A percentile compares a stretch with the other conserved stretches of the same genome.
Conservation (phyloP, 1,140 invertebrate species). For the Leguminivora glycinivorella region DNA sequence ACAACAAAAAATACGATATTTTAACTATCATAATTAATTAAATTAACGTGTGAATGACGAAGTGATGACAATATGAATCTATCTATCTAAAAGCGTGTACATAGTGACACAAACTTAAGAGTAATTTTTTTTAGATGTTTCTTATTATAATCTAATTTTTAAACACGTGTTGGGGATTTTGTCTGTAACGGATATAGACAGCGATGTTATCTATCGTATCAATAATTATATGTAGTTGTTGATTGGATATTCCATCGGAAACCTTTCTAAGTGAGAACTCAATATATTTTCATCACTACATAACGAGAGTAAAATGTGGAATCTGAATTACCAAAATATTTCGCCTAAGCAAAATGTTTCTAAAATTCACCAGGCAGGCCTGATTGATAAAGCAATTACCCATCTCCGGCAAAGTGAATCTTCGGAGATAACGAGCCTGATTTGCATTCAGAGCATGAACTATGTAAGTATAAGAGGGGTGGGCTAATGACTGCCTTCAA, state of each 20-base stretch:
- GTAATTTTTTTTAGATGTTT: background rate
- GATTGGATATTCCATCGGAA: too few relatives aligned
- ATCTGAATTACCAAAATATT: background rate
- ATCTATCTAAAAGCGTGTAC: too few relatives aligned
- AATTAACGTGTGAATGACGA: background rate
- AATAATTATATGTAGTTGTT: too few relatives aligned
- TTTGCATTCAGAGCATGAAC: slow-evolving; percentile 7
- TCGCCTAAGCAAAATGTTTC: background rate
- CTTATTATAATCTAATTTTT: background rate
- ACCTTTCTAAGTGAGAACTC: too few relatives aligned
- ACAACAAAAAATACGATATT: background rate
- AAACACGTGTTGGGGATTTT: too few relatives aligned
- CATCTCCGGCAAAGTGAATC: slow-evolving; percentile 1
- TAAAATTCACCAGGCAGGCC: background rate
- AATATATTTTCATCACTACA: too few relatives aligned
- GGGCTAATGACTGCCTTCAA: background rate
- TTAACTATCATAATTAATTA: background rate
- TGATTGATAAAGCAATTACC: slow-evolving; percentile 14
- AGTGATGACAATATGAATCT: background rate
- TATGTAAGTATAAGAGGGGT: background rate
- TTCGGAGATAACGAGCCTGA: background rate
- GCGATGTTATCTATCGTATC: too few relatives aligned
- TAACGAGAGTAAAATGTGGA: too few relatives aligned
- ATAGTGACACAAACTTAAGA: background rate
- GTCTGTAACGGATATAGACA: too few relatives aligned